Base-by-base conservation (phyloP, 2,888 invertebrate species). In the Galerucella pusilla region DNA sequence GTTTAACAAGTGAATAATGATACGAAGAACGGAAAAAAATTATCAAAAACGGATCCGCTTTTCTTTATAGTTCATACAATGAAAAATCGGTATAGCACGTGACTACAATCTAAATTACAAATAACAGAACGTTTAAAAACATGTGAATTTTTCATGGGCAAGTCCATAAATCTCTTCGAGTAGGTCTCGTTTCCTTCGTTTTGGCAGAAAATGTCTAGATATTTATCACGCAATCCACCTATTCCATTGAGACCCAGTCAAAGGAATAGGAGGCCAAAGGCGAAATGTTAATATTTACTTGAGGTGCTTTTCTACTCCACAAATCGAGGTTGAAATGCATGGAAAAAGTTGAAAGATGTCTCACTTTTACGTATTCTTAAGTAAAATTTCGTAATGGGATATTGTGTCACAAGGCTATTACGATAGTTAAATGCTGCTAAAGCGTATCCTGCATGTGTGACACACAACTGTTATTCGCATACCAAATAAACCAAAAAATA, bases 101-200 rank as follows among this genome's bases (percentile, higher is more conserved):
- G 68, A 68, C 68, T 12, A 16, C 68, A 68, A 68, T 60, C 60
- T 45, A 45, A 68, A 68, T 68, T 68, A 68, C 46, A 60, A 66
- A 67, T 67, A 67, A 67, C 54, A 57, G 35, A 60, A 68, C 68
- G 60, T 46, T 68, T 68, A 68, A 68, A 59, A 59, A 59, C 68
- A 68, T 68, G 68, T 68, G 68, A 68, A 68, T 68, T 68, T 68
- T 68, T 68, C 68, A 60, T 68, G 60, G 60, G 28, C 46, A 45
- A 68, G 60, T 68, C 42, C 7, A 68, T 68, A 68, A 68, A 68
- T 68, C 68, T 68, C 16, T 28, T 68, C 46, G 45, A 68, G 60
- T 68, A 46, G 60, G 60, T 45, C 35, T 42, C 68, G 60, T 68
- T 68, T 68, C 68, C 68, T 68, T 16, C 59, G 46, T 68, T 68